Evolutionary conservation across 2,113 vertebrate genomes (phyloP), one percentile per base, ranked within the genome.

Genomic region (Girardinichthys multiradiatus): DNA sequence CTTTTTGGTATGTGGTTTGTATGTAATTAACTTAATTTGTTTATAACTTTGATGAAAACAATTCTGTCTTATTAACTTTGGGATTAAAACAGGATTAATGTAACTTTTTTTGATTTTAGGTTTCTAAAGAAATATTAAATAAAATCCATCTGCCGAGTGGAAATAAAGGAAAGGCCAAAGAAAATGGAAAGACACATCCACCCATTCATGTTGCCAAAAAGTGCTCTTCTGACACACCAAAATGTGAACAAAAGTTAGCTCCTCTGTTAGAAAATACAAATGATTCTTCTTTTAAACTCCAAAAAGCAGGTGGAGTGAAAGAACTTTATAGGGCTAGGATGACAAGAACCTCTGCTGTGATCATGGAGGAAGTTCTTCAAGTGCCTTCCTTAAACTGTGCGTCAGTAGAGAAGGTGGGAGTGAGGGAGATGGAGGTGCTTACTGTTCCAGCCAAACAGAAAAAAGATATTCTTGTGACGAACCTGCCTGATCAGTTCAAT

Each of bases 21-120:
- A n/a, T n/a, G n/a, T n/a, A n/a, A n/a, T 45, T 17, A 45, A 42
- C 15, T 45, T 17, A 45, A 45, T 19, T 19, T 14, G 17, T 15
- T 19, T 45, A 1, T 45, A 45, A 45, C 19, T 45, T 5, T 45
- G 19, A 45, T 4, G 42, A 6, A 45, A 45, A 45, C 42, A 45
- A 17, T 5, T 17, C 5, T 45, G 17, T 45, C 42, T 45, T 45
- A 19, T 15, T 17, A 45, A 45, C 42, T 45, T 45, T 1, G 17
- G 42, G 42, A 45, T 39, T 2, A 39, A 37, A n/a, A 4, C 37
- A 8, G 64, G 21, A 74, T 80, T 72, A 54, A 33, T 66, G 72
- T 69, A 1, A 63, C 17, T 24, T 62, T 76, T 69, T 72, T 4
- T 86, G 27, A 82, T 89, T 76, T 64, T 87, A 94, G 93, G 87